These are phyloP conservation scores for Dynastes grantii DNA, from an alignment of 2,888 invertebrate species.

Conservation along the genomic window DNA sequence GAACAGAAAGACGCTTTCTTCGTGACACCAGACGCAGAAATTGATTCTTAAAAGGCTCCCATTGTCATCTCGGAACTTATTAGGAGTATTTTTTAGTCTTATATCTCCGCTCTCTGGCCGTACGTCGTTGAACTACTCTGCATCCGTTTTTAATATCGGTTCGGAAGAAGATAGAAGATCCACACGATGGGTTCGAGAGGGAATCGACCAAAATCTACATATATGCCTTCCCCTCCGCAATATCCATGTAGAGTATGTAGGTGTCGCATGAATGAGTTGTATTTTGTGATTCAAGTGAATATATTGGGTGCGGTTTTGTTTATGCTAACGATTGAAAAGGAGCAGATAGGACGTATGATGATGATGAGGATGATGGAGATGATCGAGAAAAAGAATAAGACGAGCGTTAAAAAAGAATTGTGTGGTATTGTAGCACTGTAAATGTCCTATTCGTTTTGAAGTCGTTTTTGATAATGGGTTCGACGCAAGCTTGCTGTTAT, in stretches of 20 bases:
- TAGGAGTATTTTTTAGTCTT: slow-evolving; percentile 21
- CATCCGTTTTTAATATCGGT: background rate
- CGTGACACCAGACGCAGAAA: slow-evolving; percentile 25
- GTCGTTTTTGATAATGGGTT: background rate
- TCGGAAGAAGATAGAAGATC: background rate
- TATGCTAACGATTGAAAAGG: slow-evolving; percentile 53
- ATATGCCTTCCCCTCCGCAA: background rate
- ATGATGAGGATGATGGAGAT: background rate
- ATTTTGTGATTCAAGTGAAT: slow-evolving; percentile 61
- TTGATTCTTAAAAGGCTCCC: slow-evolving; percentile 23
- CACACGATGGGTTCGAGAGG: background rate
- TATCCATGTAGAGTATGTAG: slow-evolving; percentile 46
- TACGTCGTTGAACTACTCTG: background rate
- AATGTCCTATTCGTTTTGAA: background rate
- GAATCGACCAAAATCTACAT: slow-evolving; percentile 1
- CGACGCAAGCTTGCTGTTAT: no score
- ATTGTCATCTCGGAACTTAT: slow-evolving; percentile 27
- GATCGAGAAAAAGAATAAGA: background rate
- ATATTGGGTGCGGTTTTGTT: slow-evolving; percentile 57
- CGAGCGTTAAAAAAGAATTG: background rate
- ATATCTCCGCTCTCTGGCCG: background rate
- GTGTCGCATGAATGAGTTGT: slow-evolving; percentile 61
- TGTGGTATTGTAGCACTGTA: background rate
- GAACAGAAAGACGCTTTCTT: slow-evolving; percentile 21
- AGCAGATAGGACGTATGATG: background rate